Evolutionary conservation across 1,140 invertebrate species (phyloP).

Genomic region (Drosophila littoralis): DNA sequence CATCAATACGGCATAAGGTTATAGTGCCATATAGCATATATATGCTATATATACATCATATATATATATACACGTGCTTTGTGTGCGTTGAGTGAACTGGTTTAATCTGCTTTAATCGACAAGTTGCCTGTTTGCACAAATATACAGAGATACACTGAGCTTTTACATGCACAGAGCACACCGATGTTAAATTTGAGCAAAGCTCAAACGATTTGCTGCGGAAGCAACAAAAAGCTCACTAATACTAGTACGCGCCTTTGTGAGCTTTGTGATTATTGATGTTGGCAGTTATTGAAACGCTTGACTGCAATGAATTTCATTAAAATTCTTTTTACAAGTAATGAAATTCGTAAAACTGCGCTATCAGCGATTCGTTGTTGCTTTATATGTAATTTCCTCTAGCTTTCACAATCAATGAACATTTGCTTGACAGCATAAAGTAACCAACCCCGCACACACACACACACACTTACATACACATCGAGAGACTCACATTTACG

Average conservation of each 20-base stretch:
- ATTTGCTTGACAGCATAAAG: constrained; percentile 60
- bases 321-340: constrained; percentile 21
- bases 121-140: not conserved
- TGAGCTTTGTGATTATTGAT: not conserved
- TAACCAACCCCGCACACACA: not conserved
- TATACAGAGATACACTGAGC: not conserved
- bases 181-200: not conserved
- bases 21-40: not conserved
- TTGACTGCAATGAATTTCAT: constrained; percentile 4
- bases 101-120: constrained; percentile 30
- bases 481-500: constrained; percentile 42
- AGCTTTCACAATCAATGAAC: constrained; percentile 64
- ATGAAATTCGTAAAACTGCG: constrained; percentile 24
- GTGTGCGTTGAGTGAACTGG: constrained; percentile 18
- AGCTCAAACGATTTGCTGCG: constrained; percentile 5
- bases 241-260: not conserved
- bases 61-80: constrained; percentile 17
- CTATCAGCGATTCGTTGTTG: constrained; percentile 55
- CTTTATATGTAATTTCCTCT: constrained; percentile 50
- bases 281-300: not conserved
- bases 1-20: constrained; percentile 10
- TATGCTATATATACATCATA: not conserved
- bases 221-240: constrained; percentile 1
- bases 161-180: constrained; percentile 5
- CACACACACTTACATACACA: constrained; percentile 20